These are phyloP conservation scores for Actenoides lindsayi DNA, from an alignment of 2,113 vertebrate species.

Conservation along the genomic window DNA sequence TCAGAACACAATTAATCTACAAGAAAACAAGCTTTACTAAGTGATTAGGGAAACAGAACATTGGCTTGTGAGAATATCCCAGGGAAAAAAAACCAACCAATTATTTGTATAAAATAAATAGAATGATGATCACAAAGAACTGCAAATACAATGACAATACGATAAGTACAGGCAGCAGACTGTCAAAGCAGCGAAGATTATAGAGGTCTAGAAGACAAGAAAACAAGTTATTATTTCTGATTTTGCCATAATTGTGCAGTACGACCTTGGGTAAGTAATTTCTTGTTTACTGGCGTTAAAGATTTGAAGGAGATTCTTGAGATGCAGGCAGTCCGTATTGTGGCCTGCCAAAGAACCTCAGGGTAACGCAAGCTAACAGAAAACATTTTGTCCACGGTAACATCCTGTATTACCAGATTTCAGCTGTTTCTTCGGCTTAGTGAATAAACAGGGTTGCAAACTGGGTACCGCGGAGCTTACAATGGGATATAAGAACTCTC, in stretches of 20 bases:
- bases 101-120: neutral
- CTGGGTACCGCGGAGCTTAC: neutral
- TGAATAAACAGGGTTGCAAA: neutral
- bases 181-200: neutral
- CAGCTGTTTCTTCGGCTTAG: neutral
- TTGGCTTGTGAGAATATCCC: neutral
- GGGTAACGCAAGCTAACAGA: neutral
- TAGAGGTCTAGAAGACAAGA: neutral
- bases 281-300: neutral
- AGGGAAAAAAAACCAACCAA: neutral
- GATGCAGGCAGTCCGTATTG: neutral
- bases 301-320: neutral
- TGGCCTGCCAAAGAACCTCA: neutral
- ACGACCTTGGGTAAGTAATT: neutral
- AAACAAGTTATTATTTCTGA: neutral
- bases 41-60: neutral
- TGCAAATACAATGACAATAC: neutral
- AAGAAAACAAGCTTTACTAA: constrained; percentile 14
- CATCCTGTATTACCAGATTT: neutral
- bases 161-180: neutral
- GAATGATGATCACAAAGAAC: neutral
- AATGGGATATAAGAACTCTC: neutral
- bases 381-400: neutral
- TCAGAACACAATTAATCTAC: constrained; percentile 39
- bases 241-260: neutral